Evolutionary conservation across 2,888 invertebrate species (phyloP).

Genomic region (Oligia strigilis): DNA sequence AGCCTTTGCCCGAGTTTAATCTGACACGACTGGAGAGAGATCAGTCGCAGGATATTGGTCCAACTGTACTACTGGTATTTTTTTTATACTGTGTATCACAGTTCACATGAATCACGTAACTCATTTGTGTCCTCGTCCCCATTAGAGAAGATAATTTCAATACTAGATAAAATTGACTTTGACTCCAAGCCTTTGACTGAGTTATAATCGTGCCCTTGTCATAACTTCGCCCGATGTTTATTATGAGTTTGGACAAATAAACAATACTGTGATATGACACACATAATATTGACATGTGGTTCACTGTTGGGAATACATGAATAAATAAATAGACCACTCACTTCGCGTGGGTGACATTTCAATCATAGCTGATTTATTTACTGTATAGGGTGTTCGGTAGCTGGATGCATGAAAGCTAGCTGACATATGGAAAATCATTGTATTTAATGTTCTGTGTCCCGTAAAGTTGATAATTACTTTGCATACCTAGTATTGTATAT

Average conservation of each 20-base stretch:
- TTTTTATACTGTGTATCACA: neutral
- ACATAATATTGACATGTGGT: conserved; percentile 37
- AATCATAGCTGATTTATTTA: conserved; percentile 6
- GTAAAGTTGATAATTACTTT: too few species aligned
- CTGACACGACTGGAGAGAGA: too few species aligned
- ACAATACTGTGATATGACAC: conserved; percentile 38
- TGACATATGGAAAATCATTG: too few species aligned
- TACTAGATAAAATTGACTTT: conserved; percentile 62
- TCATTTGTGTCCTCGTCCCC: conserved; percentile 64
- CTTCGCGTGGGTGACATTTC: conserved; percentile 1
- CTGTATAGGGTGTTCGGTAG: too few species aligned
- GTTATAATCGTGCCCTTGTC: conserved; percentile 44
- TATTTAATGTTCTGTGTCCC: too few species aligned
- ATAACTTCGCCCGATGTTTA: conserved; percentile 31
- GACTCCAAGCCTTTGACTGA: conserved; percentile 52
- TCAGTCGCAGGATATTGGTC: too few species aligned
- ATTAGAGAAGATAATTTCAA: conserved; percentile 63
- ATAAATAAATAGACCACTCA: conserved; percentile 11
- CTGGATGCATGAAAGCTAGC: too few species aligned
- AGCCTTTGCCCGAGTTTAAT: too few species aligned
- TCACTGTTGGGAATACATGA: conserved; percentile 17
- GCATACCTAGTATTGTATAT: too few species aligned
- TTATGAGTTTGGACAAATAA: conserved; percentile 32
- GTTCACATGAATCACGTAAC: conserved; percentile 54
- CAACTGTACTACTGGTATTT: conserved; percentile 5